Percentiles rank a stretch among this genome's conserved stretches.
phyloP scores from a whole-genome alignment of 1,140 invertebrate genomes.

The Stenopsyche tienmushanensis region DNA sequence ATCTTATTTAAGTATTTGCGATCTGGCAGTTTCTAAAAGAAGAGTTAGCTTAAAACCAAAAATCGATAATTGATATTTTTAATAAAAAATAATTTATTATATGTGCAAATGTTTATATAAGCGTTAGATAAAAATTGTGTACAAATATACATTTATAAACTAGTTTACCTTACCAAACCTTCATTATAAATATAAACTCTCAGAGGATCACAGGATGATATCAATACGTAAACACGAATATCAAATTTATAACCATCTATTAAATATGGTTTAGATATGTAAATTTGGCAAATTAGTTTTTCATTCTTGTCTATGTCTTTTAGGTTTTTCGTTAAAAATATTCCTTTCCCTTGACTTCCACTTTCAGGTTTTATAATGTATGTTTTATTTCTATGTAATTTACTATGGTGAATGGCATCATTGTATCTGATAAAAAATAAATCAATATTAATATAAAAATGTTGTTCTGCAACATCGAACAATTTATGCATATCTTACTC shows the following conservation, averaged over 20 bases:
- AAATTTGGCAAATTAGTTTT: slow-evolving; percentile 78
- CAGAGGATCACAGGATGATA: slow-evolving; percentile 92
- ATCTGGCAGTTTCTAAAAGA: no score
- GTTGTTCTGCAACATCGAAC: no score
- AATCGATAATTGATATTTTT: no score
- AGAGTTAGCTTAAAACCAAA: no score
- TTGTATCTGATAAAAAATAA: slow-evolving; percentile 55
- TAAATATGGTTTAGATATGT: slow-evolving; percentile 69
- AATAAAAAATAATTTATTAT: no score
- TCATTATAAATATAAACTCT: slow-evolving; percentile 94
- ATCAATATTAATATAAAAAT: not conserved
- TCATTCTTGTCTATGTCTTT: slow-evolving; percentile 77
- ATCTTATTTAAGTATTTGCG: no score
- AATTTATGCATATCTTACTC: slow-evolving; percentile 77
- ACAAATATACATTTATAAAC: no score
- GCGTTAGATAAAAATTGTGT: no score
- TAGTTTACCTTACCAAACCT: slow-evolving; percentile 85
- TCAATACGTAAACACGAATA: slow-evolving; percentile 88
- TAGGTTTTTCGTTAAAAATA: slow-evolving; percentile 76
- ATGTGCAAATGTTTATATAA: no score
- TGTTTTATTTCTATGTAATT: slow-evolving; percentile 70
- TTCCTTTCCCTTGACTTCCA: slow-evolving; percentile 84
- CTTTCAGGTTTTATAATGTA: slow-evolving; percentile 88
- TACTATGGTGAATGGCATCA: slow-evolving; percentile 64
- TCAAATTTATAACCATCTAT: slow-evolving; percentile 98